Evolutionary conservation across 2,888 invertebrate genomes (phyloP), one percentile per base, ranked within the genome.

Genomic region (Orthosia gothica): DNA sequence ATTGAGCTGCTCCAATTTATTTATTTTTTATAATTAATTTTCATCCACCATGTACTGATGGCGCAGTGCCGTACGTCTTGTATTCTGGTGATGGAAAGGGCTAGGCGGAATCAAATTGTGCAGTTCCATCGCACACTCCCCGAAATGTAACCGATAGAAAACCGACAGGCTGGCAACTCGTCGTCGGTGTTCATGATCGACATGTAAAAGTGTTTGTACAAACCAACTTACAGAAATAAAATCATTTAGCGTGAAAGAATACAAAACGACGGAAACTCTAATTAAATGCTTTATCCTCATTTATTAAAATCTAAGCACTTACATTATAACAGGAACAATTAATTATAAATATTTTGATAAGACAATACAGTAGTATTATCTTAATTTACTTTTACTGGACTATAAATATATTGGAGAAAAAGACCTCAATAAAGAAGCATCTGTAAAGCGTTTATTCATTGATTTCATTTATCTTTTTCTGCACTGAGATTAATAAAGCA

Each of bases 261-360:
- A 50, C 13, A 20, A 61, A 13, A 18, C 23, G 4, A 54, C 2
- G 13, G 23, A 40, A 68, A 20, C 52, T 13, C 5, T 57, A 64
- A 80, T 82, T 80, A 74, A 62, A 74, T 69, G 13, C 12, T 59
- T 63, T 66, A 69, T 62, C 13, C n/a, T 45, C 57, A 50, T 63
- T 74, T 12, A 83, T 83, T 76, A 74, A 65, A 70, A 52, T 50
- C 4, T 62, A n/a, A 62, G 15, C 23, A 40, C 23, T n/a, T 52
- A 49, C 3, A 58, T 47, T 49, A 26, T 49, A 40, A 65, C 16
- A 23, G 2, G 9, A 20, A 13, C 5, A 32, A 26, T 12, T 59
- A 66, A 62, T 66, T 63, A 54, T 50, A 40, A 50, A 26, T 7
- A 16, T 54, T 13, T 12, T 47, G 9, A 18, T 15, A 49, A 20